A percentile compares a stretch with the other conserved stretches of the same genome.
Conservation (phyloP, 2,797 vertebrate species). For the Enteromius argenteus region DNA sequence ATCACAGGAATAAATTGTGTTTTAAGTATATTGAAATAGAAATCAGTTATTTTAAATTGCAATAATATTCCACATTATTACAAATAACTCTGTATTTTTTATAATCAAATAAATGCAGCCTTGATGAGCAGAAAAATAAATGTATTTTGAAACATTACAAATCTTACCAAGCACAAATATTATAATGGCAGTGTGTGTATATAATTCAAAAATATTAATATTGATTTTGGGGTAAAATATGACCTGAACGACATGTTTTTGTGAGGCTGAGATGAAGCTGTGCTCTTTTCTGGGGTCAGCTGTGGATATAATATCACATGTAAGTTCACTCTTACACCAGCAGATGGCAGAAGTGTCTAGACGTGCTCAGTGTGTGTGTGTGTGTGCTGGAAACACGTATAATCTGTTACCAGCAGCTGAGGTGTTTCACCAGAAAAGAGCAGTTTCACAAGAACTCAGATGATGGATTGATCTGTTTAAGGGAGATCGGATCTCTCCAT, state of each 20-base stretch:
- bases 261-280: background rate
- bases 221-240: background rate
- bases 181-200: background rate
- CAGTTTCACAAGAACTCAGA: background rate
- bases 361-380: background rate
- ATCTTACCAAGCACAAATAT: background rate
- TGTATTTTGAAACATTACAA: background rate
- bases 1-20: background rate
- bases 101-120: background rate
- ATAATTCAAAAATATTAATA: background rate
- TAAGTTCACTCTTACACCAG: constrained; percentile 56
- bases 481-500: background rate
- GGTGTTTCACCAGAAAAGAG: background rate
- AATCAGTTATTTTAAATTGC: background rate
- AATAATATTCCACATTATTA: background rate
- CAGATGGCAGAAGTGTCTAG: constrained; percentile 64
- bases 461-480: background rate
- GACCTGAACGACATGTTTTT: background rate
- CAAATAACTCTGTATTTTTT: background rate
- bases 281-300: background rate
- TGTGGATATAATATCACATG: background rate
- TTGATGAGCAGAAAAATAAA: background rate
- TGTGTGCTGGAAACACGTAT: background rate
- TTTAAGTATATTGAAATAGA: background rate
- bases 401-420: constrained; percentile 18